A percentile compares a stretch with the other conserved stretches of the same genome.
Evolutionary conservation across 2,797 vertebrate species (phyloP).

Genomic region (Bovichtus variegatus): DNA sequence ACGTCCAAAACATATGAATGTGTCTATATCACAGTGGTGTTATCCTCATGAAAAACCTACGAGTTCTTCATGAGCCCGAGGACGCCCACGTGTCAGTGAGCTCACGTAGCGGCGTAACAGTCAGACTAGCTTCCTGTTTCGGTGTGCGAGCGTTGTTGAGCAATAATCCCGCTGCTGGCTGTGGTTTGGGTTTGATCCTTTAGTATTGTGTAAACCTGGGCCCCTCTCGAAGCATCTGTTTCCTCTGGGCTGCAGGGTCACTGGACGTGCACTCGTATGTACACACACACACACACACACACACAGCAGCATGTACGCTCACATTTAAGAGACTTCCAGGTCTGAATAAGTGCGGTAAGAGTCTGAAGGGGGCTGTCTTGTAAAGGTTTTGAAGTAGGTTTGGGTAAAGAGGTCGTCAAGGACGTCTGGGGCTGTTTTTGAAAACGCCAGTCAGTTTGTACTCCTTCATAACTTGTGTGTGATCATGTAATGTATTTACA

Average conservation of each 20-base stretch:
- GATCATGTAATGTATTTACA: background rate
- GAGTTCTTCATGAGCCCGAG: too few species aligned
- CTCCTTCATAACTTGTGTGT: background rate
- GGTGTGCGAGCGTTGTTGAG: conserved; percentile 38
- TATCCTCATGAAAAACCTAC: too few species aligned
- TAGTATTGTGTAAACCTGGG: conserved; percentile 54
- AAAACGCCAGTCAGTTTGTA: conserved; percentile 21
- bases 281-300: background rate
- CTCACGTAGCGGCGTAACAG: background rate
- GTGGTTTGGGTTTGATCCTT: conserved; percentile 49
- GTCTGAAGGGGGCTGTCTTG: conserved; percentile 20
- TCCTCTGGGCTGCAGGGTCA: conserved; percentile 56
- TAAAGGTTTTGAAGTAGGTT: conserved; percentile 11
- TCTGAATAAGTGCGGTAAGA: conserved; percentile 16
- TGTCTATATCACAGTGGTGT: too few species aligned
- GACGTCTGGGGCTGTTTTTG: conserved; percentile 8
- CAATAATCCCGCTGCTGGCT: conserved; percentile 38
- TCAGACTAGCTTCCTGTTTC: conserved; percentile 41
- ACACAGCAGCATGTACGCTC: background rate
- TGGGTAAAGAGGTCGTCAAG: conserved; percentile 23
- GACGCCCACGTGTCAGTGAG: background rate
- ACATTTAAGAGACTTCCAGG: conserved; percentile 13
- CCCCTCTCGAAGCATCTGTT: conserved; percentile 64
- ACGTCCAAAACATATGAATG: background rate
- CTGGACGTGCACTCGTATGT: background rate